phyloP scores from a whole-genome alignment of 53 echinoderm and acorn worm genomes.

The Arbacia lixula region DNA sequence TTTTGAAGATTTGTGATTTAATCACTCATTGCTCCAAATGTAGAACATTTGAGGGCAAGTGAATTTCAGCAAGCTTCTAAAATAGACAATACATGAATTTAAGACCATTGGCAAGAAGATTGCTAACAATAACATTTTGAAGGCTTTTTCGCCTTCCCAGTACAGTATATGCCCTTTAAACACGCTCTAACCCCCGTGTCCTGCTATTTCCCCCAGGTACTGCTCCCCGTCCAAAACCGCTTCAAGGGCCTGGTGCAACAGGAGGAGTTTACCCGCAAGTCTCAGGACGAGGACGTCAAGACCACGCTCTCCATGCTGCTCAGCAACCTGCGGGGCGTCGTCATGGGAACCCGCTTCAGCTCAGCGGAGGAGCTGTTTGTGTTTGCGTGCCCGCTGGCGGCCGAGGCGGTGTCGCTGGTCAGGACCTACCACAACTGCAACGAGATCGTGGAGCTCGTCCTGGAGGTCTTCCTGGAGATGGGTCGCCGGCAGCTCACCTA shows the following conservation, averaged over 20 bases:
- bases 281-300: slow-evolving; percentile 73
- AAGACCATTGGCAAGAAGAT: too few relatives aligned
- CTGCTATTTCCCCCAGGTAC: slow-evolving; percentile 69
- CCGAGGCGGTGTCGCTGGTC: slow-evolving; percentile 81
- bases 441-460: slow-evolving; percentile 77
- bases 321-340: slow-evolving; percentile 77
- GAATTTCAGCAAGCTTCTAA: too few relatives aligned
- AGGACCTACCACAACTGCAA: slow-evolving; percentile 84
- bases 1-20: too few relatives aligned
- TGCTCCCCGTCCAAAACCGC: slow-evolving; percentile 89
- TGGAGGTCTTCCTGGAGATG: slow-evolving; percentile 87
- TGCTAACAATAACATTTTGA: too few relatives aligned
- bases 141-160: too few relatives aligned
- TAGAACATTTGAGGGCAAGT: too few relatives aligned
- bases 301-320: slow-evolving; percentile 70
- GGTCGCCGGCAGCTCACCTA: slow-evolving; percentile 84
- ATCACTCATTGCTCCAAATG: too few relatives aligned
- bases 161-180: too few relatives aligned
- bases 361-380: slow-evolving; percentile 69
- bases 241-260: slow-evolving; percentile 81
- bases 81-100: too few relatives aligned
- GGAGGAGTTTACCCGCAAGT: slow-evolving; percentile 78
- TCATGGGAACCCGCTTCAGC: slow-evolving; percentile 83
- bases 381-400: slow-evolving; percentile 84
- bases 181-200: too few relatives aligned